phyloP scores from a whole-genome alignment of 2,113 vertebrate species.

The Condylura cristata region DNA sequence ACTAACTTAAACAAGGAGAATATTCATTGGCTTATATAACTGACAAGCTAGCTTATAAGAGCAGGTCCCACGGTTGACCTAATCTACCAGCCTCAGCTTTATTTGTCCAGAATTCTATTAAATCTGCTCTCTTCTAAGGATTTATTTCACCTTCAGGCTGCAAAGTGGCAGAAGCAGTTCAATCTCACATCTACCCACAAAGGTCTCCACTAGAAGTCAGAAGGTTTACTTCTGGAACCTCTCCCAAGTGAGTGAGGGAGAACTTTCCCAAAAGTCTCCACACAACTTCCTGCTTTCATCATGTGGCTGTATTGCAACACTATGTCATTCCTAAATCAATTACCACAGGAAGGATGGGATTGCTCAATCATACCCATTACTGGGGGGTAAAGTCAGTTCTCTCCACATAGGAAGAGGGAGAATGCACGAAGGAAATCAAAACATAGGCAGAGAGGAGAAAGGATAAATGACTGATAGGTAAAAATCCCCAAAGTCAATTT shows the following conservation, averaged over 20 bases:
- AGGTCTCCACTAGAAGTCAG: not conserved
- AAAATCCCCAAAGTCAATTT: not conserved
- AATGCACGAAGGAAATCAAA: not conserved
- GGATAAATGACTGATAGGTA: not conserved
- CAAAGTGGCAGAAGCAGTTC: not conserved
- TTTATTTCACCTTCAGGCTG: not conserved
- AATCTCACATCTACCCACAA: not conserved
- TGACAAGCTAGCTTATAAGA: constrained; percentile 10
- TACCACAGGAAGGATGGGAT: not conserved
- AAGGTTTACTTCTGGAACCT: not conserved
- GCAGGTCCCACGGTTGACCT: not conserved
- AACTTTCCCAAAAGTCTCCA: not conserved
- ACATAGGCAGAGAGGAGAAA: not conserved
- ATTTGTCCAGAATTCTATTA: not conserved
- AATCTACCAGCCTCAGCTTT: not conserved
- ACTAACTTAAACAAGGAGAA: constrained; percentile 20
- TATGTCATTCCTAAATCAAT: not conserved
- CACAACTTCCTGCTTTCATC: constrained; percentile 27
- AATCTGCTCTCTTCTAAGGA: not conserved
- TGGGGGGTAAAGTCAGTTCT: not conserved
- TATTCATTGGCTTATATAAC: not conserved
- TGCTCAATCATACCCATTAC: not conserved
- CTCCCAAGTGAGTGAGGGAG: not conserved
- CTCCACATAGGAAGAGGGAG: not conserved
- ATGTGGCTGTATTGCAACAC: not conserved